Conservation (phyloP, 1,140 invertebrate species). For the Battus philenor region DNA sequence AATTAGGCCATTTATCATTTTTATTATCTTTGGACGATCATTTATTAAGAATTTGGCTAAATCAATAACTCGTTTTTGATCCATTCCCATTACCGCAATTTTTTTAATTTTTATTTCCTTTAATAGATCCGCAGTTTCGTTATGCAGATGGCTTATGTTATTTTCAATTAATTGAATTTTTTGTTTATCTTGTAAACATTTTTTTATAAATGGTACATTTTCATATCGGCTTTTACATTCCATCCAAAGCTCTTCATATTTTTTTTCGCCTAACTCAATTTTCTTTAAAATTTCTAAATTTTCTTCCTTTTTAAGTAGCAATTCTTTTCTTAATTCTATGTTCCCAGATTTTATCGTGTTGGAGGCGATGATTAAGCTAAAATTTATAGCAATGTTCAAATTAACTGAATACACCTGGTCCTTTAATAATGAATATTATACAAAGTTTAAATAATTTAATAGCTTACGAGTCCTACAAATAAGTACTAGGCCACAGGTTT, state of each 20-base stretch:
- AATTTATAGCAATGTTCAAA: conserved; percentile 21
- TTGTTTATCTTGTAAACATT: conserved; percentile 28
- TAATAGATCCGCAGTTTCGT: conserved; percentile 24
- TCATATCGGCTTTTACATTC: conserved; percentile 44
- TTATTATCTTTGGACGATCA: conserved; percentile 28
- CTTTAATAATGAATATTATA: no score
- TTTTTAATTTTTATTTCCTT: conserved; percentile 32
- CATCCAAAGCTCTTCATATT: conserved; percentile 53
- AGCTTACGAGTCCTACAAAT: no score
- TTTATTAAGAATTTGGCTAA: conserved; percentile 39
- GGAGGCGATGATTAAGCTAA: conserved; percentile 33
- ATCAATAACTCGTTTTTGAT: conserved; percentile 36
- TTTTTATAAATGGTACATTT: conserved; percentile 46
- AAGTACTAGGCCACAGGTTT: no score
- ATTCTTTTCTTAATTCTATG: conserved; percentile 50
- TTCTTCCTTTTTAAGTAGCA: conserved; percentile 37
- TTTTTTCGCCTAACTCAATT: conserved; percentile 36
- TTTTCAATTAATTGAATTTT: conserved; percentile 25
- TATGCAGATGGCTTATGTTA: conserved; percentile 27
- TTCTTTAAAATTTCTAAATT: conserved; percentile 32
- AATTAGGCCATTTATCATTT: conserved; percentile 29
- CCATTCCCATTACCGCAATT: conserved; percentile 20
- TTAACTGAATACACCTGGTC: no score
- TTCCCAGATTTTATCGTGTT: conserved; percentile 48
- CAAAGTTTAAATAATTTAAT: no score